These are phyloP conservation scores for Scaptomyza caliginosa DNA, from an alignment of 2,888 invertebrate genomes.

Conservation along the genomic window DNA sequence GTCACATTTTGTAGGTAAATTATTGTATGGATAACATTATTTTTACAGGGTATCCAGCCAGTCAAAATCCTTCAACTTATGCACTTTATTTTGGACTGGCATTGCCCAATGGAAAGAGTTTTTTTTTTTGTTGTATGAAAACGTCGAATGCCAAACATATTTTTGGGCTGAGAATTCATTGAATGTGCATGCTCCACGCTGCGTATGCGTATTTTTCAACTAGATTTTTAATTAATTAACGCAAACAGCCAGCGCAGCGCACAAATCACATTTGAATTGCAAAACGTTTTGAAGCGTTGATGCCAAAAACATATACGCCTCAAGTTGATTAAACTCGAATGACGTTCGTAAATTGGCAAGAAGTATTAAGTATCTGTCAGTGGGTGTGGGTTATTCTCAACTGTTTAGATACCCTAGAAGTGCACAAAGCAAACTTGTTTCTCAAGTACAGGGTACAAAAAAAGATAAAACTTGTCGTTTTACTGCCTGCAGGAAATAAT, in stretches of 20 bases:
- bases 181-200: slow-evolving; percentile 44
- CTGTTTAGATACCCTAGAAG: slow-evolving; percentile 11
- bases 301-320: slow-evolving; percentile 2
- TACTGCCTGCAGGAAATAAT: slow-evolving; percentile 42
- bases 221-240: slow-evolving; percentile 59
- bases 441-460: slow-evolving; percentile 13
- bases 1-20: too few relatives aligned
- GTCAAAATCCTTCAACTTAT: background rate
- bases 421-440: background rate
- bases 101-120: slow-evolving; percentile 63
- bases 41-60: background rate
- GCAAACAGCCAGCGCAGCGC: slow-evolving; percentile 4
- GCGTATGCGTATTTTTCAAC: slow-evolving; percentile 55
- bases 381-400: background rate
- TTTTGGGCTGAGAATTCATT: slow-evolving; percentile 19
- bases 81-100: slow-evolving; percentile 19
- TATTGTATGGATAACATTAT: too few relatives aligned
- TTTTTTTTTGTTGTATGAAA: too few relatives aligned
- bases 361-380: background rate
- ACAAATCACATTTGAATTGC: slow-evolving; percentile 46
- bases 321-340: slow-evolving; percentile 31
- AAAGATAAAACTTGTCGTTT: slow-evolving; percentile 17
- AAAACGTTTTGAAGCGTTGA: slow-evolving; percentile 32
- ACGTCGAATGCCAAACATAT: slow-evolving; percentile 43
- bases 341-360: slow-evolving; percentile 2